phyloP scores from a whole-genome alignment of 2,797 vertebrate species.

The Vireo griseus region DNA sequence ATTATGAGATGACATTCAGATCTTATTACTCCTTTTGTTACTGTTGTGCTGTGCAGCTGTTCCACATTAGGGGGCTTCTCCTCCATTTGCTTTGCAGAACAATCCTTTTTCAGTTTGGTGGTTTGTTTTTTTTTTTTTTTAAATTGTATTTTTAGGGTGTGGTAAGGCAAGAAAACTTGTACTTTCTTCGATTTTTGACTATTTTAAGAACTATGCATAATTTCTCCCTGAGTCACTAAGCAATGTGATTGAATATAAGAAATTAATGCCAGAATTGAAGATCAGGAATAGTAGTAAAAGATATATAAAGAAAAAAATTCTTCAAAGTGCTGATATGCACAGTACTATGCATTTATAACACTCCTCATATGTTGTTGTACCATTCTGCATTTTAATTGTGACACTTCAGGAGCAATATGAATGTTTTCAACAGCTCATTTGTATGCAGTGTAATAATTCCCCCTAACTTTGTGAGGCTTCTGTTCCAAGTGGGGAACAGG shows the following conservation, averaged over 20 bases:
- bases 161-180: neutral
- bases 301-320: neutral
- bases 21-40: constrained; percentile 44
- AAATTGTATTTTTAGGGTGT: neutral
- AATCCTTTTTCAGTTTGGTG: neutral
- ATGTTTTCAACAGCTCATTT: neutral
- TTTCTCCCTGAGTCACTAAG: neutral
- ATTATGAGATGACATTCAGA: constrained; percentile 18
- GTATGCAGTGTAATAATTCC: neutral
- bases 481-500: neutral
- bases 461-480: neutral
- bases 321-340: neutral
- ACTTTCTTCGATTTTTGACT: neutral
- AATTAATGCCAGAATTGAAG: neutral
- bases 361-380: neutral
- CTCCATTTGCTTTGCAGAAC: neutral
- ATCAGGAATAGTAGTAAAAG: neutral
- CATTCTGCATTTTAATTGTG: neutral
- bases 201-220: neutral
- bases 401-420: neutral
- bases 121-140: neutral
- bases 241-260: neutral
- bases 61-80: constrained; percentile 10
- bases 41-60: neutral
- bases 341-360: neutral